Evolutionary conservation across 1,140 invertebrate species (phyloP).

Genomic region (Amyelois transitella): DNA sequence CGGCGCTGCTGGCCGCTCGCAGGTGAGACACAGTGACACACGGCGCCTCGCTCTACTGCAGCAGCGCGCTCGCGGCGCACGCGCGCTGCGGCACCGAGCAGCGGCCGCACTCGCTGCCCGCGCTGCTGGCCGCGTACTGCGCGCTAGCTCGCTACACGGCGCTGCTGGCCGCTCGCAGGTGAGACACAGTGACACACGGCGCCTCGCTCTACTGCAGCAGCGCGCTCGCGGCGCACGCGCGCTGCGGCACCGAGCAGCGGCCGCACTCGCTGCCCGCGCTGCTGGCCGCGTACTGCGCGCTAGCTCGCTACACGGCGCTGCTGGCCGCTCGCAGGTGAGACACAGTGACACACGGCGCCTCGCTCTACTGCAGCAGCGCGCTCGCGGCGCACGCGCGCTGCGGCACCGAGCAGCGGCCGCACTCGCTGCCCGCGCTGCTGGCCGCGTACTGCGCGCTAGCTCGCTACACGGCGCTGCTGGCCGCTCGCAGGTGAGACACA

Average conservation of each 20-base stretch:
- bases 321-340: constrained; percentile 29
- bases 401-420: not conserved
- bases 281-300: constrained; percentile 46
- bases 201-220: constrained; percentile 49
- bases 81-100: constrained; percentile 27
- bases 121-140: constrained; percentile 45
- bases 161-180: constrained; percentile 29
- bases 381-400: not conserved
- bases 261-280: constrained; percentile 36
- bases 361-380: not conserved
- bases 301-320: constrained; percentile 37
- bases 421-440: not conserved
- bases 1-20: constrained; percentile 23
- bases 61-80: constrained; percentile 46
- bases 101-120: constrained; percentile 27
- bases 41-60: constrained; percentile 44
- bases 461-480: constrained; percentile 35
- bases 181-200: not conserved
- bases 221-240: constrained; percentile 48
- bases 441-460: constrained; percentile 28
- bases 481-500: constrained; percentile 17
- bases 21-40: constrained; percentile 17
- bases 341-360: not conserved
- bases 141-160: constrained; percentile 43
- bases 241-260: constrained; percentile 16